phyloP scores from a whole-genome alignment of 92 coral and sea anemone genomes.

The Umimayanthus kanabou region DNA sequence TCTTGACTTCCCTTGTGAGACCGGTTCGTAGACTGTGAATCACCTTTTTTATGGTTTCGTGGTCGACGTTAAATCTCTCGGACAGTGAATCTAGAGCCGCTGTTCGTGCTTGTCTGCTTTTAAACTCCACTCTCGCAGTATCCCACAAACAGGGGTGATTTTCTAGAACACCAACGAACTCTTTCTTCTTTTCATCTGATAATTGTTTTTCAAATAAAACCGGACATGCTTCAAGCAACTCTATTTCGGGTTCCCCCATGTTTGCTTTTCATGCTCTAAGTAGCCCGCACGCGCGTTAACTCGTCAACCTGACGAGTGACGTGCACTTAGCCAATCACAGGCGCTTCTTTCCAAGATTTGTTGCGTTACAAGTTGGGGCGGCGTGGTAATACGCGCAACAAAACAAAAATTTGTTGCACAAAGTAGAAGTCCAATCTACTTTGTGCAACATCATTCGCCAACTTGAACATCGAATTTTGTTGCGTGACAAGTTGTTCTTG shows the following conservation, averaged over 20 bases:
- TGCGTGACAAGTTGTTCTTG: no score
- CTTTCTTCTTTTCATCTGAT: slow-evolving; percentile 22
- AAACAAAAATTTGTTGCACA: no score
- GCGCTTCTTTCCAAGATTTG: no score
- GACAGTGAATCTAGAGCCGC: slow-evolving; percentile 44
- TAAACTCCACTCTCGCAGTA: slow-evolving; percentile 33
- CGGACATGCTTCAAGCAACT: background rate
- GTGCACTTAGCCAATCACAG: no score
- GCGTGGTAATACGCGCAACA: no score
- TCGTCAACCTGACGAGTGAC: no score
- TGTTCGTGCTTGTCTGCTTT: slow-evolving; percentile 39
- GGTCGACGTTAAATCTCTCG: slow-evolving; percentile 39
- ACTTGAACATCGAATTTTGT: no score
- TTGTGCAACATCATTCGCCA: no score
- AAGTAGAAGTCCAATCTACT: no score
- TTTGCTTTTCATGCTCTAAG: slow-evolving; percentile 16
- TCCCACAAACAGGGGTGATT: slow-evolving; percentile 55
- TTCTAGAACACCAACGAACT: slow-evolving; percentile 29
- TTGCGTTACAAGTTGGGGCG: no score
- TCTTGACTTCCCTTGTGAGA: slow-evolving; percentile 40
- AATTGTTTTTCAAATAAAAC: slow-evolving; percentile 4
- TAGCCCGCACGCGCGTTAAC: background rate
- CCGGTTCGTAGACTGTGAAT: slow-evolving; percentile 44
- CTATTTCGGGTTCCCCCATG: slow-evolving; percentile 33
- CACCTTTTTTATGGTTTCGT: slow-evolving; percentile 18